Conservation (phyloP, 2,888 invertebrate genomes). For the Hyposoter dolosus region DNA sequence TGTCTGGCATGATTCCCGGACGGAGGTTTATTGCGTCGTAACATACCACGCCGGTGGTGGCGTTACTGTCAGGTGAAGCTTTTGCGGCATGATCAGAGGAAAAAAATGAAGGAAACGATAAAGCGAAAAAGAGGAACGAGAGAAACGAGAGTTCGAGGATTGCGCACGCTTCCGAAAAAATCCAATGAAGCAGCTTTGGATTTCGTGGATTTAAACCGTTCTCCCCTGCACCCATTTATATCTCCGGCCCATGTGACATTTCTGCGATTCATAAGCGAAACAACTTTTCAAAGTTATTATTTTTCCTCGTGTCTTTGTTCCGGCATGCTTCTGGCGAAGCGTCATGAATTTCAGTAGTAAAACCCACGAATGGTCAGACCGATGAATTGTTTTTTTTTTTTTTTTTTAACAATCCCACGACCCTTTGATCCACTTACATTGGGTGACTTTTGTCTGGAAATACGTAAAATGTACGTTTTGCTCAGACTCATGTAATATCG, state of each 20-base stretch:
- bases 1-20: slow-evolving; percentile 79
- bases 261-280: slow-evolving; percentile 26
- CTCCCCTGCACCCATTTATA: slow-evolving; percentile 60
- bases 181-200: slow-evolving; percentile 41
- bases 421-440: not conserved
- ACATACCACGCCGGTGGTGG: slow-evolving; percentile 71
- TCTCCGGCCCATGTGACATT: slow-evolving; percentile 38
- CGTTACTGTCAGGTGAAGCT: slow-evolving; percentile 49
- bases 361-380: slow-evolving; percentile 15
- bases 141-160: slow-evolving; percentile 44
- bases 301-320: slow-evolving; percentile 12
- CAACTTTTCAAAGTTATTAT: not conserved
- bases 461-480: no score
- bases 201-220: slow-evolving; percentile 50
- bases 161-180: slow-evolving; percentile 45
- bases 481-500: not conserved
- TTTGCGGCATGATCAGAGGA: slow-evolving; percentile 35
- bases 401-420: not conserved
- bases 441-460: no score
- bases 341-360: slow-evolving; percentile 26
- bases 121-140: not conserved
- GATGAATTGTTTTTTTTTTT: not conserved
- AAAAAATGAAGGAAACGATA: slow-evolving; percentile 12
- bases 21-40: slow-evolving; percentile 81
- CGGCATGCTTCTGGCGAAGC: not conserved